Percentiles rank a stretch among this genome's conserved stretches.
Conservation (phyloP, 1,140 invertebrate genomes). For the Caenorhabditis latens region DNA sequence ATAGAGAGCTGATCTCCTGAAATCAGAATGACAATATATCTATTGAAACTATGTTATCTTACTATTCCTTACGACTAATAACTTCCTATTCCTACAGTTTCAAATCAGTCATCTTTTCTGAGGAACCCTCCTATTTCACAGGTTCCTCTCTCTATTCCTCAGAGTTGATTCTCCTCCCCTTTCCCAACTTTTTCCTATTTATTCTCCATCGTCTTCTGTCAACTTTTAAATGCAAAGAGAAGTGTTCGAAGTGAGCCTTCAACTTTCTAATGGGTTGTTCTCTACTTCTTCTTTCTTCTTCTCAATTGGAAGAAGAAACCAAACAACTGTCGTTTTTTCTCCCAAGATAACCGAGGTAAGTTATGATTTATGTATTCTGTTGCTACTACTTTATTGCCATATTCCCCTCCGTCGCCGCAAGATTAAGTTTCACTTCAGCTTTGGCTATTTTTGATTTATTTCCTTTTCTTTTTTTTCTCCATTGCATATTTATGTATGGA, state of each 20-base stretch:
- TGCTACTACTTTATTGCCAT: conserved; percentile 19
- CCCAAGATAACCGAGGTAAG: not conserved
- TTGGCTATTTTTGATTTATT: conserved; percentile 32
- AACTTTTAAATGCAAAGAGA: conserved; percentile 46
- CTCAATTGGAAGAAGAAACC: not conserved
- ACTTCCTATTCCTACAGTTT: too few relatives aligned
- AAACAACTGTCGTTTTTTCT: not conserved
- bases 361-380: conserved; percentile 43
- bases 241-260: not conserved
- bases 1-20: too few relatives aligned
- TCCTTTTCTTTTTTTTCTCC: not conserved
- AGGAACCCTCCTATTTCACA: not conserved
- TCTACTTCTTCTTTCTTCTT: not conserved
- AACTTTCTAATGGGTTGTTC: not conserved
- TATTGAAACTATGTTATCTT: too few relatives aligned
- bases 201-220: not conserved
- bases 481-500: not conserved
- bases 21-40: too few relatives aligned
- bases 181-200: not conserved
- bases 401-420: not conserved
- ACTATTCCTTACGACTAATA: too few relatives aligned
- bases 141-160: too few relatives aligned
- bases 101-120: too few relatives aligned
- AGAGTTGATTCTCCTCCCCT: too few relatives aligned
- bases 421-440: conserved; percentile 41